Evolutionary conservation across 1,140 invertebrate species (phyloP).

Genomic region (Drosophila auraria): DNA sequence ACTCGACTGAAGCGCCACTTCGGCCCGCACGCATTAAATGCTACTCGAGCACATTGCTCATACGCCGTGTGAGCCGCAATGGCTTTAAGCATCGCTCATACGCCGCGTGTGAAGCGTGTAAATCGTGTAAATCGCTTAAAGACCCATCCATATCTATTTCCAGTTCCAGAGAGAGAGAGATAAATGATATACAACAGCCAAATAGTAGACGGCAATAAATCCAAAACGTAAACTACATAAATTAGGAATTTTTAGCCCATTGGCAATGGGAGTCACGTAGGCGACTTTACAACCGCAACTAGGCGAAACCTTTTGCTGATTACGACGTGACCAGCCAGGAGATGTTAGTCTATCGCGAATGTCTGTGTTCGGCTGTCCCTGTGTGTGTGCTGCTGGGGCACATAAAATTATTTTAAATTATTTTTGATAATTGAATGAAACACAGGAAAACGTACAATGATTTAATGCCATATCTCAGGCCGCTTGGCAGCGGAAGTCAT

Average conservation of each 20-base stretch:
- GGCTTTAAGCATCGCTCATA: constrained; percentile 46
- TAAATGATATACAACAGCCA: constrained; percentile 54
- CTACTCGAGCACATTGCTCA: constrained; percentile 59
- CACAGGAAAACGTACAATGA: constrained; percentile 62
- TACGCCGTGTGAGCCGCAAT: constrained; percentile 37
- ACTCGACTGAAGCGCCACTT: constrained; percentile 66
- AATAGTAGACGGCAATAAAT: constrained; percentile 73
- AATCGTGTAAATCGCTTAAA: constrained; percentile 42
- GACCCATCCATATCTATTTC: constrained; percentile 55
- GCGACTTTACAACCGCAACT: constrained; percentile 74
- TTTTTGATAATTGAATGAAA: constrained; percentile 81
- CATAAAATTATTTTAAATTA: constrained; percentile 80
- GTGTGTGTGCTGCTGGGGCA: constrained; percentile 10
- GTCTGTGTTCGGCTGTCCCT: not conserved
- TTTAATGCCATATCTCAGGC: constrained; percentile 60
- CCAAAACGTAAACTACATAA: constrained; percentile 80
- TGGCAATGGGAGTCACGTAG: constrained; percentile 65
- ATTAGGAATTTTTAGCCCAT: constrained; percentile 69
- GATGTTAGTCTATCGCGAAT: constrained; percentile 9
- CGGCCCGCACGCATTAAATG: constrained; percentile 59
- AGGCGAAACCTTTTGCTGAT: constrained; percentile 81
- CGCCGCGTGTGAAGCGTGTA: constrained; percentile 6
- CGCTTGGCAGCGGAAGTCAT: constrained; percentile 20
- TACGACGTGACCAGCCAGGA: constrained; percentile 72
- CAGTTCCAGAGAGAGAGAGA: constrained; percentile 11